Evolutionary conservation across 2,797 vertebrate species (phyloP).

Genomic region (Carduelis carduelis): DNA sequence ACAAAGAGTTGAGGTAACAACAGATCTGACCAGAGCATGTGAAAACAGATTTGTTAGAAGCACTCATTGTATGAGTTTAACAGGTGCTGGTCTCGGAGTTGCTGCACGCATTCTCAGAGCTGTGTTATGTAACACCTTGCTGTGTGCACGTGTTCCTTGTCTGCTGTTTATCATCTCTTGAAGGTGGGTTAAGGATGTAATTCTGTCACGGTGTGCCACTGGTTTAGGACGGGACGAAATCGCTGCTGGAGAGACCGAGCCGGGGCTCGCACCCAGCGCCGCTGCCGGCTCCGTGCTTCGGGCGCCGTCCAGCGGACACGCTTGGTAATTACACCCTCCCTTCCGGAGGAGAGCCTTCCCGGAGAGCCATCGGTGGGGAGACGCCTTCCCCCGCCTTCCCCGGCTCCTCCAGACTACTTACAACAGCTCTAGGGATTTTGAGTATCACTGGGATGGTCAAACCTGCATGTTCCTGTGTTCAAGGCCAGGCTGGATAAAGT

Average conservation of each 20-base stretch:
- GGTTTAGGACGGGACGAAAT: fast-evolving
- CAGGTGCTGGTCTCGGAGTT: fast-evolving
- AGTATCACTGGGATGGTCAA: not conserved
- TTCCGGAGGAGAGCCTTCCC: no score
- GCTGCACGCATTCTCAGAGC: not conserved
- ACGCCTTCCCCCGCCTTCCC: not conserved
- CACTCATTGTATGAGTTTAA: not conserved
- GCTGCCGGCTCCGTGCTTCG: not conserved
- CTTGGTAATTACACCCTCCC: not conserved
- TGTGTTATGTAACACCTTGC: not conserved
- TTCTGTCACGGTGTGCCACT: not conserved
- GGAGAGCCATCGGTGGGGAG: fast-evolving
- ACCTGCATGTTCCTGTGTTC: not conserved
- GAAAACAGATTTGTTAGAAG: not conserved
- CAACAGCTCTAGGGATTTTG: not conserved
- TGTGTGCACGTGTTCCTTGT: not conserved
- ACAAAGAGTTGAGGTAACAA: not conserved
- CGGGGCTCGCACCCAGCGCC: fast-evolving
- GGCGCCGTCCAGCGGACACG: not conserved
- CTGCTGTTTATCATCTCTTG: not conserved
- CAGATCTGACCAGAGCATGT: not conserved
- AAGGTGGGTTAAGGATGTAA: not conserved
- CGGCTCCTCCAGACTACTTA: not conserved
- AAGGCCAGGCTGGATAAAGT: not conserved
- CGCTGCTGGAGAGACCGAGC: fast-evolving